These are phyloP conservation scores for Umimayanthus chanpuru DNA, from an alignment of 92 coral and sea anemone genomes.

Conservation along the genomic window DNA sequence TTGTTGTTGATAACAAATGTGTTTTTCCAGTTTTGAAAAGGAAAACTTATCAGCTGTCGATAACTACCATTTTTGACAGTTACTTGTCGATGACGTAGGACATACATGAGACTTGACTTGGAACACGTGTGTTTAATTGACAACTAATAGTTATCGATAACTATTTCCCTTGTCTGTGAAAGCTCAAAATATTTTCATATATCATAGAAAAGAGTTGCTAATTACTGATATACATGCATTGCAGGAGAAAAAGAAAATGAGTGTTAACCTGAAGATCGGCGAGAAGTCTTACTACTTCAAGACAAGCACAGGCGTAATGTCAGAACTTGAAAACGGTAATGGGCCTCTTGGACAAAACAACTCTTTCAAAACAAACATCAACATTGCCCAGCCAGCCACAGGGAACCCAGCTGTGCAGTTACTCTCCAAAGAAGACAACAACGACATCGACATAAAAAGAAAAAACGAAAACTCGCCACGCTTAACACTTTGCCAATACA, in stretches of 20 bases:
- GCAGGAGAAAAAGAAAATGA: constrained; percentile 70
- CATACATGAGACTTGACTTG: too few species aligned
- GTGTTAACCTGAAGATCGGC: constrained; percentile 71
- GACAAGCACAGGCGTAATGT: constrained; percentile 36
- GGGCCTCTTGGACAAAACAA: constrained; percentile 22
- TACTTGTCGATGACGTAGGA: too few species aligned
- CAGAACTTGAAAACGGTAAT: constrained; percentile 77
- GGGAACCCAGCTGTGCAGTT: not conserved
- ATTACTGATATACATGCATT: not conserved
- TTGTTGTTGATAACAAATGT: too few species aligned
- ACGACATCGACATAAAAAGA: not conserved
- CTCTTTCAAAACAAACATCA: not conserved
- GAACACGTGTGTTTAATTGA: too few species aligned
- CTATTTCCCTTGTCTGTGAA: too few species aligned
- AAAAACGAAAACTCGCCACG: not conserved
- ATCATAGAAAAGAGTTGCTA: not conserved
- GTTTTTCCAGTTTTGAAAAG: too few species aligned
- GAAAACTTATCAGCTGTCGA: too few species aligned
- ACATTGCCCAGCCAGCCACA: not conserved
- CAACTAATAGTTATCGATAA: too few species aligned
- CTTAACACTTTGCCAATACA: not conserved
- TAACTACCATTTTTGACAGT: too few species aligned
- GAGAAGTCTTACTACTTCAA: constrained; percentile 70
- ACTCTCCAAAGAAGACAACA: not conserved
- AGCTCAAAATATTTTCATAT: too few species aligned